Evolutionary conservation across 2,113 vertebrate species (phyloP), one percentile per base, ranked within the genome.

Genomic region (Pan troglodytes): DNA sequence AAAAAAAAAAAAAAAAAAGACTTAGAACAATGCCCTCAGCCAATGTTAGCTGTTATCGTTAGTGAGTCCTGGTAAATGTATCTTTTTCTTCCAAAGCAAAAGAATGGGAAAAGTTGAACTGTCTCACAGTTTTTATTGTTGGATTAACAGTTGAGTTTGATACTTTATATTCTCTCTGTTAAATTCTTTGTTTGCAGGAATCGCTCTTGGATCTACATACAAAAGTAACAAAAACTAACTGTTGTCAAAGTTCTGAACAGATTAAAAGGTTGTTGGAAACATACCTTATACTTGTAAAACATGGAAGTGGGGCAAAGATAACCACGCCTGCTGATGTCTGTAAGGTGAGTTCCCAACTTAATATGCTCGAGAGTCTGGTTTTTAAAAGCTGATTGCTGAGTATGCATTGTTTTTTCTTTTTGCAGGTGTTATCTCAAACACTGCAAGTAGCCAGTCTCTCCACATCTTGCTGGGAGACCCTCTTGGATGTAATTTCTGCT

Each of bases 291-390:
- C 97, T 99, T 73, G 98, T 99, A 92, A 98, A 99, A 76, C 98
- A 99, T 96, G 98, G 97, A 79, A 98, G 98, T 16, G 99, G 99
- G 72, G 99, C 99, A 13, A 99, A 99, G 98, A 93, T 99, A 97
- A 98, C 99, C 32, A 90, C 98, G 35, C 99, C 99, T 1, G 98
- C 99, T 95, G 97, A 97, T 0, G 98, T 99, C 52, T 99, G 99
- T 98, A 98, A 98, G 99, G 99, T 99, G 97, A 78, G 98, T 93
- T 30, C 89, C 50, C 92, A 43, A 8, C 32, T 55, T 89, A 5
- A 18, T 67, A 64, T 87, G 73, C 17, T 59, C 93, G 2, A 3
- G 6, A 11, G 23, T 86, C 0, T 67, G 43, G 81, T 95, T 68
- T 7, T 72, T 73, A 50, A 76, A 90, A 87, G 8, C 2, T 2